Evolutionary conservation across 64 coral and sea anemone species (phyloP).

Genomic region (Pachyseris speciosa): DNA sequence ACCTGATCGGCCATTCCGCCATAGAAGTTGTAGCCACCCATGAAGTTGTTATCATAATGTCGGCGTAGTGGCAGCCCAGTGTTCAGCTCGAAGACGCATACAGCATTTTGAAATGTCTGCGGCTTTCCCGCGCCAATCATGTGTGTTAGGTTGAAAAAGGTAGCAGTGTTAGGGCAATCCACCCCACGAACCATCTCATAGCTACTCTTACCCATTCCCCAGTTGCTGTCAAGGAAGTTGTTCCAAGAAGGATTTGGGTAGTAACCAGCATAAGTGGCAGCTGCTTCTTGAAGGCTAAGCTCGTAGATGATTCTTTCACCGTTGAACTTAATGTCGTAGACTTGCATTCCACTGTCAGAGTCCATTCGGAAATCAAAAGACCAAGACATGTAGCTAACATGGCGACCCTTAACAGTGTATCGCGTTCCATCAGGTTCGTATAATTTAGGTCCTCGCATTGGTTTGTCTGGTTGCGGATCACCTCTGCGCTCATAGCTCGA

Average conservation of each 20-base stretch:
- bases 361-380: constrained; percentile 67
- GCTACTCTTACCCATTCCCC: not conserved
- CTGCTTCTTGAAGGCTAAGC: constrained; percentile 56
- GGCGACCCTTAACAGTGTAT: constrained; percentile 33
- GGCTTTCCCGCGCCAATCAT: constrained; percentile 1
- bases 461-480: constrained; percentile 26
- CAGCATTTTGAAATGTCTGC: constrained; percentile 58
- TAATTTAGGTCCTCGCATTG: constrained; percentile 34
- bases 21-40: constrained; percentile 73
- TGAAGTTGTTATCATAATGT: constrained; percentile 80
- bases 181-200: constrained; percentile 50
- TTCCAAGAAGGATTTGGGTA: constrained; percentile 44
- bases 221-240: constrained; percentile 57
- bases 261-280: constrained; percentile 47
- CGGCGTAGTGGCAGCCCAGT: constrained; percentile 77
- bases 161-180: constrained; percentile 78
- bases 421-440: constrained; percentile 67
- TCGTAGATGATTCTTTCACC: constrained; percentile 60
- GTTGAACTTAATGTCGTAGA: constrained; percentile 51
- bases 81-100: constrained; percentile 85
- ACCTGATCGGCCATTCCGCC: constrained; percentile 68
- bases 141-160: constrained; percentile 63
- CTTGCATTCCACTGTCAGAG: constrained; percentile 32
- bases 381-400: constrained; percentile 68
- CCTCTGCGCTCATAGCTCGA: constrained; percentile 48